Evolutionary conservation across 2,888 invertebrate species (phyloP), one percentile per base, ranked within the genome.

Genomic region (Agrotis segetum): DNA sequence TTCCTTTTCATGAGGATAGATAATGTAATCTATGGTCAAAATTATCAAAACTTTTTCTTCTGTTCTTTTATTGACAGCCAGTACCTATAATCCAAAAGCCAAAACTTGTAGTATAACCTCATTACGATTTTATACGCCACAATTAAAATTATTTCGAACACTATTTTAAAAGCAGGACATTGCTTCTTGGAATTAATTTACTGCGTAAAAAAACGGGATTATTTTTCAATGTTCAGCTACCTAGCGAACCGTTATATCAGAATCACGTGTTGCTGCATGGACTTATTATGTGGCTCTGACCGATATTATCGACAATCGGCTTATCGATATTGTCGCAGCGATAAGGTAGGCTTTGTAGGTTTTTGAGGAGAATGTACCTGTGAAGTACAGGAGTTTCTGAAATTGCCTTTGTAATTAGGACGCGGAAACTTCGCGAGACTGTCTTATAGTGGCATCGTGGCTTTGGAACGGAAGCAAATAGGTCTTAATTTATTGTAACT

Each of bases 141-240:
- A 55, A 55, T 11, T 24, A 50, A 40, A 49, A 49, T 16, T 29
- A 56, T 66, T 71, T 63, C n/a, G 55, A 62, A 58, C 47, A 79
- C 79, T 60, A 70, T 79, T 79, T 66, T 34, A 67, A 64, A 77
- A 80, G 16, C 64, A 67, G 69, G 61, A 13, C 63, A 24, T 66
- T 40, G 64, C 50, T 72, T 55, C 80, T 68, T 47, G 64, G 76
- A 74, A 81, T 81, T 73, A 75, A 79, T 79, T 77, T 67, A 70
- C 53, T 17, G 47, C 29, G 56, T 19, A 52, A 47, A 68, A 68
- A 66, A 83, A 85, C 83, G 73, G 84, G 83, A 83, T 83, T 83
- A 77, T 72, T 77, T 75, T 73, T 60, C 44, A 70, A 75, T 77
- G 77, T 73, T 60, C 44, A 70, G 78, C 70, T 59, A 69, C 49